A percentile compares a stretch with the other conserved stretches of the same genome.
These are phyloP conservation scores for Orcinus orca DNA, from an alignment of 2,113 vertebrate genomes.

Conservation along the genomic window DNA sequence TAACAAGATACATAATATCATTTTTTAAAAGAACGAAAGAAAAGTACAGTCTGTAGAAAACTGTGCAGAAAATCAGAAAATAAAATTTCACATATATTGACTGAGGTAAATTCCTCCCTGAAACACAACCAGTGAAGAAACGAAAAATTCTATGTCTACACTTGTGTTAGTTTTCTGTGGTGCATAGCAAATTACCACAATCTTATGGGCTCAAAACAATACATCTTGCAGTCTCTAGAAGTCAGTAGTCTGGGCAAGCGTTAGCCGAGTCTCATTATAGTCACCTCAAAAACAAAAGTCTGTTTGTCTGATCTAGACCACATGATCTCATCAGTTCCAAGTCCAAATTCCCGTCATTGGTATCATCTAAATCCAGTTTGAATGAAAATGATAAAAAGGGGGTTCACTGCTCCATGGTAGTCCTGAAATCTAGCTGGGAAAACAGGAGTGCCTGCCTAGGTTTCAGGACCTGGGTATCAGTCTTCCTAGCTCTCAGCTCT, in stretches of 20 bases:
- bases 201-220: background rate
- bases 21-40: background rate
- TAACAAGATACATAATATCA: background rate
- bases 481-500: background rate
- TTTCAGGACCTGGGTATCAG: background rate
- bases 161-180: background rate
- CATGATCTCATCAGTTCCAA: background rate
- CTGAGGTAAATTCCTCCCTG: background rate
- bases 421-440: background rate
- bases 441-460: background rate
- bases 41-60: background rate
- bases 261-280: background rate
- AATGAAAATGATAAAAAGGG: background rate
- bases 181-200: background rate
- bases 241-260: background rate
- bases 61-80: background rate
- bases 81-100: background rate
- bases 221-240: background rate
- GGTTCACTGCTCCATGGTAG: fast-evolving
- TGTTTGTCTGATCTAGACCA: background rate
- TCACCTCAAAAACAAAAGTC: background rate
- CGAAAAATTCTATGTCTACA: background rate
- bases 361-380: background rate
- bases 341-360: background rate
- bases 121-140: background rate